These are phyloP conservation scores for Sebastes vulpes DNA, from an alignment of 2,797 vertebrate genomes.

Conservation along the genomic window DNA sequence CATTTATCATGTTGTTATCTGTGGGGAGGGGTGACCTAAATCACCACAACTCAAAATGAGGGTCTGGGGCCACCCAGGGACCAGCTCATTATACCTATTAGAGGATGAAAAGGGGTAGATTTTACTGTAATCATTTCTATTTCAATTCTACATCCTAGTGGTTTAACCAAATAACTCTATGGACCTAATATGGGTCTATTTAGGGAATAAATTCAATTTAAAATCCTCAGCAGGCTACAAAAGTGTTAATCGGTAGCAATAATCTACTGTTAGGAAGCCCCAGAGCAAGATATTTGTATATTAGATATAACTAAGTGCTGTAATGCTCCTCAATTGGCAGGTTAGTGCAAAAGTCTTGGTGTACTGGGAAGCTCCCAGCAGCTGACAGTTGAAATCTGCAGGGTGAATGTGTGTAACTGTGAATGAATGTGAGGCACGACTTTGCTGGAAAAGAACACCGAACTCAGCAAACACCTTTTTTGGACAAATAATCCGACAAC, in stretches of 20 bases:
- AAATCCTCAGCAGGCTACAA: background rate
- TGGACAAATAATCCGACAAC: background rate
- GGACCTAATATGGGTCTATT: background rate
- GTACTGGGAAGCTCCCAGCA: background rate
- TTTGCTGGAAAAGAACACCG: constrained; percentile 13
- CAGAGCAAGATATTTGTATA: background rate
- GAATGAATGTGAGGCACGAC: constrained; percentile 32
- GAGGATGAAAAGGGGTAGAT: background rate
- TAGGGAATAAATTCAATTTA: background rate
- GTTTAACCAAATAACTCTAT: background rate
- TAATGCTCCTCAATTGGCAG: background rate
- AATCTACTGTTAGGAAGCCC: background rate
- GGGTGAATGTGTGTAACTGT: background rate
- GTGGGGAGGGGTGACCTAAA: constrained; percentile 6
- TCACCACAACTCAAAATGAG: background rate
- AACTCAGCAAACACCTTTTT: background rate
- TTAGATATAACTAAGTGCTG: background rate
- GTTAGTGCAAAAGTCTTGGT: background rate
- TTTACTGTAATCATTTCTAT: background rate
- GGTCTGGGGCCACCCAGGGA: background rate
- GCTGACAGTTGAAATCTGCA: background rate
- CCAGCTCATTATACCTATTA: background rate
- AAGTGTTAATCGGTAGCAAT: background rate
- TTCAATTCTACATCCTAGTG: background rate
- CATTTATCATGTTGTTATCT: constrained; percentile 16